Evolutionary conservation across 2,888 invertebrate species (phyloP), one percentile per base, ranked within the genome.

Genomic region (Hydrotaea diabolus): DNA sequence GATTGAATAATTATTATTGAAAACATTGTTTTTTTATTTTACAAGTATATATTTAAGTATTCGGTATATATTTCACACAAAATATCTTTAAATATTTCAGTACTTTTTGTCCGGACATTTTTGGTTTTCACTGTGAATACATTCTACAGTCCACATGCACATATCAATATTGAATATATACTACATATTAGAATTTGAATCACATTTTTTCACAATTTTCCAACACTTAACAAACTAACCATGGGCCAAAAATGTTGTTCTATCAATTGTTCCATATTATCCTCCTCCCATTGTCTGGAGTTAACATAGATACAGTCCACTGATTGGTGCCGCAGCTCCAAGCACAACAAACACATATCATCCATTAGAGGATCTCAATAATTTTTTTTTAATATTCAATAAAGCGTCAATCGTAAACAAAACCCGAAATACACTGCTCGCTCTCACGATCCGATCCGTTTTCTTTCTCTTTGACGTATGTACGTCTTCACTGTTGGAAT

Each of bases 211-310:
- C 23, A 57, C 19, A 21, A 21, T 57, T 57, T 57, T 57, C 21
- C 19, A 19, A 57, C 43, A n/a, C n/a, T n/a, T n/a, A n/a, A n/a
- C n/a, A 43, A 4, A 62, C 72, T 75, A 71, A 84, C 84, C 69
- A 80, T 46, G 0, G 84, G 55, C 80, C 77, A 84, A 31, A 84
- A 78, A 69, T 85, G 73, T 46, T 79, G 82, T 36, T 79, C 82
- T 39, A 85, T 79, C 49, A 85, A 15, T 43, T 62, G 26, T 36
- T 69, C 26, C 0, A 85, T 73, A 17, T 79, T 79, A 49, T 76
- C 64, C 8, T 82, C 73, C n/a, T 76, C 49, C 79, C 81, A 85
- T 62, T 82, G 66, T 15, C 1, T 13, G 0, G 84, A 84, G 4
- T 69, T 39, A 1, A 82, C 19, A 31, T 72, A 9, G 17, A 85